Percentiles rank a stretch among this genome's conserved stretches.
Evolutionary conservation across 2,113 vertebrate species (phyloP).

Genomic region (Crotalus tigris): DNA sequence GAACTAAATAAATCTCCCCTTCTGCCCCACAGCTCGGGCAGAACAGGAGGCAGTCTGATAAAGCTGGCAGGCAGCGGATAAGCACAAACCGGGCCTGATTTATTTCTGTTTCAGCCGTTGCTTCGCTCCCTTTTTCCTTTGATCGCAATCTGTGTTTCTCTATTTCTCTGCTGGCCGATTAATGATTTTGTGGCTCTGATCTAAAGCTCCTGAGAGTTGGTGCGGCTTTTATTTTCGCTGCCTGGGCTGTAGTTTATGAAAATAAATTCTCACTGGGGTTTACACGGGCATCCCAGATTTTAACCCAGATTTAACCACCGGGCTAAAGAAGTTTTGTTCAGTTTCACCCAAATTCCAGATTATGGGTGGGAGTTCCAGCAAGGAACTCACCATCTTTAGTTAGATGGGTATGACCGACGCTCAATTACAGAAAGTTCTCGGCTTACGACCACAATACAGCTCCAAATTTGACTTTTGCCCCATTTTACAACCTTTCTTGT

Average conservation of each 20-base stretch:
- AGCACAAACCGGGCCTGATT: not conserved
- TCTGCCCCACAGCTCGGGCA: not conserved
- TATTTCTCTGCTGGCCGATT: not conserved
- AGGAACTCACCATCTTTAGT: not conserved
- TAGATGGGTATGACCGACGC: not conserved
- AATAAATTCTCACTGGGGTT: not conserved
- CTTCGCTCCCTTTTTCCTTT: not conserved
- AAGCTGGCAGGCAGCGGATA: not conserved
- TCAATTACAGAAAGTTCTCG: not conserved
- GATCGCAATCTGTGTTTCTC: not conserved
- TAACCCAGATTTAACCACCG: not conserved
- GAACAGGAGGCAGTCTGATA: not conserved
- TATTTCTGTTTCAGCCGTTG: not conserved
- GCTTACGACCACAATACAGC: not conserved
- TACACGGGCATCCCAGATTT: not conserved
- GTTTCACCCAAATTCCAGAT: not conserved
- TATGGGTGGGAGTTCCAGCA: not conserved
- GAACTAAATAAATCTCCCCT: not conserved
- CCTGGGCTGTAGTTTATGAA: not conserved
- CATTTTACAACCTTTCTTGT: not conserved
- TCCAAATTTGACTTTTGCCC: not conserved
- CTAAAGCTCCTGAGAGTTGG: not conserved
- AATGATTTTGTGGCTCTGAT: not conserved
- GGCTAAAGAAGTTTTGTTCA: not conserved
- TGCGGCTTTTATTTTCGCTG: not conserved